These are phyloP conservation scores for Achatina immaculata DNA, from an alignment of 1,140 invertebrate species.

Conservation along the genomic window DNA sequence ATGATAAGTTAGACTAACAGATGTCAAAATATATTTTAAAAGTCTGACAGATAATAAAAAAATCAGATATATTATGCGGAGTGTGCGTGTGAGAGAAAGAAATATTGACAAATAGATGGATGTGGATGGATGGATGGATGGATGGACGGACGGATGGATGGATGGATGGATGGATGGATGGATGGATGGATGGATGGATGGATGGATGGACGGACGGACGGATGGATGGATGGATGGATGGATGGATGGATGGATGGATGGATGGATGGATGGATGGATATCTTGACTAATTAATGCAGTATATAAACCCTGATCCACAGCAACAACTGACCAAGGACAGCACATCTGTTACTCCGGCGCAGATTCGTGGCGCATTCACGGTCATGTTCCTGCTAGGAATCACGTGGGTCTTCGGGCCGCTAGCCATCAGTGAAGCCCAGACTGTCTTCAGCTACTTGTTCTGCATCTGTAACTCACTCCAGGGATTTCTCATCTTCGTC, in stretches of 20 bases:
- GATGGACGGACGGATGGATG: not conserved
- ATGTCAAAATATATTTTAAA: too few relatives aligned
- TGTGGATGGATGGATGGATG: not conserved
- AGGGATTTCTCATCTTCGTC: conserved; percentile 74
- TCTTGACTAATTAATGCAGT: not conserved
- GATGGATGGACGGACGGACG: not conserved
- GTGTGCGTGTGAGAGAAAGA: too few relatives aligned
- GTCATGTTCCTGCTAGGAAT: conserved; percentile 75
- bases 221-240: not conserved
- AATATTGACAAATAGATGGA: not conserved
- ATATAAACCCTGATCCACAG: not conserved
- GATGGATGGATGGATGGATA: not conserved
- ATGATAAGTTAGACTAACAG: too few relatives aligned
- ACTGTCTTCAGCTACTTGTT: conserved; percentile 74
- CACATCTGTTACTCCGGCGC: conserved; percentile 10
- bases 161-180: not conserved
- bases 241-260: not conserved
- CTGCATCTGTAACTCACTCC: conserved; percentile 73
- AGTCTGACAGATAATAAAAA: too few relatives aligned
- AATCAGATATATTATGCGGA: too few relatives aligned
- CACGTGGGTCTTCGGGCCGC: conserved; percentile 74
- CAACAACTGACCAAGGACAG: conserved; percentile 13
- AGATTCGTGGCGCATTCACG: conserved; percentile 74
- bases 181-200: not conserved
- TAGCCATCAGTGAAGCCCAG: conserved; percentile 72